Base-by-base conservation (phyloP, 2,113 vertebrate genomes). In the Acinonyx jubatus region DNA sequence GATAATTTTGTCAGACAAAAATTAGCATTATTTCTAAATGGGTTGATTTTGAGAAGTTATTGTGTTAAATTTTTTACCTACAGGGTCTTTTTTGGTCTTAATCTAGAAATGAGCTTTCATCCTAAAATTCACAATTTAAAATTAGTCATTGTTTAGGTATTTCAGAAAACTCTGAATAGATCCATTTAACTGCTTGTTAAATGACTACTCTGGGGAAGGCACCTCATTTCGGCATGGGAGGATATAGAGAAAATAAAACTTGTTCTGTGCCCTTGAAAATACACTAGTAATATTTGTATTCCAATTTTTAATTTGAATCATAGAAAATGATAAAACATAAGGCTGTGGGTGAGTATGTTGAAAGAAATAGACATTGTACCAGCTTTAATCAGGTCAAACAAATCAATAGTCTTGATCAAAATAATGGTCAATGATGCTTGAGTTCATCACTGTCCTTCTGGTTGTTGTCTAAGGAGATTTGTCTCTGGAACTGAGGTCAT, bases 111-210 rank as follows among this genome's bases (percentile, higher is more conserved):
- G 15, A 87, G 16, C 14, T 93, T 94, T 87, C 36, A 81, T 89
- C 41, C 66, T 82, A 93, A 93, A 38, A 36, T 57, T 91, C 41
- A 36, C 0, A 52, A 7, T 41, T 92, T 71, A 36, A n/a, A 83
- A 73, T 87, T 69, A 81, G 41, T 83, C 29, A 80, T 68, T 89
- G 45, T 84, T 55, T 52, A 84, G 29, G 36, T 89, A 36, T 90
- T 86, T 95, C 84, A 65, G 38, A 48, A 91, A 93, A 94, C 8
- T 63, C 92, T 66, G 45, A 68, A 52, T 91, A 89, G 31, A 50
- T 55, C 31, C 45, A 29, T 87, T 71, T 90, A 63, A 91, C 29
- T 23, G 16, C 25, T 78, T 93, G 23, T 83, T 93, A 88, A 91
- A 66, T 29, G 9, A 78, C 25, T 92, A 31, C 13, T 74, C 29